Conservation (phyloP, 2,888 invertebrate species). For the Chrysomela aeneicollis region DNA sequence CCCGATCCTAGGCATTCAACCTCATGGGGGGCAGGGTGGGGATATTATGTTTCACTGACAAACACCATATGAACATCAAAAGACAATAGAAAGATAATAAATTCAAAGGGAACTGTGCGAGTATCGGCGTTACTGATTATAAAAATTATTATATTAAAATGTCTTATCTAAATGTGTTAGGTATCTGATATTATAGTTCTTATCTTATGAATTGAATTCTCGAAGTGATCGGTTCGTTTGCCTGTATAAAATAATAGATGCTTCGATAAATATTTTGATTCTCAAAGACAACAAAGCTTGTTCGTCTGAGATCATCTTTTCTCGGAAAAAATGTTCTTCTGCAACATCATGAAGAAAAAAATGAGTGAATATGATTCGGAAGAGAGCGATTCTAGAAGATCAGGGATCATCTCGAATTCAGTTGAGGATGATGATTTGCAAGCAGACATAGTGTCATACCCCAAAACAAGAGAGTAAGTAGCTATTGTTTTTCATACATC, state of each 20-base stretch:
- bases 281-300: not conserved
- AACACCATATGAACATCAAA: no score
- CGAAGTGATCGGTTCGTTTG: not conserved
- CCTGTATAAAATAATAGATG: not conserved
- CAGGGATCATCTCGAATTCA: conserved; percentile 38
- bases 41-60: no score
- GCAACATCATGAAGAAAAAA: conserved; percentile 15
- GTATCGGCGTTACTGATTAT: not conserved
- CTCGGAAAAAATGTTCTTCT: not conserved
- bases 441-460: conserved; percentile 26
- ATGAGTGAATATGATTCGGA: conserved; percentile 15
- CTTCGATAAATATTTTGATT: conserved; percentile 1
- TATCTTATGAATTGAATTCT: not conserved
- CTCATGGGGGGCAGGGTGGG: no score
- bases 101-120: no score
- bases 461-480: conserved; percentile 41
- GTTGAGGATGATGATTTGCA: conserved; percentile 23
- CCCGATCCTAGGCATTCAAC: no score
- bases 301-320: not conserved
- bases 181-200: not conserved
- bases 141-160: not conserved
- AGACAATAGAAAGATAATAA: no score
- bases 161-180: not conserved
- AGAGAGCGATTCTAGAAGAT: conserved; percentile 31
- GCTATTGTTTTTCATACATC: not conserved